These are phyloP conservation scores for Heliconius hermathena DNA, from an alignment of 1,140 invertebrate species.

Conservation along the genomic window DNA sequence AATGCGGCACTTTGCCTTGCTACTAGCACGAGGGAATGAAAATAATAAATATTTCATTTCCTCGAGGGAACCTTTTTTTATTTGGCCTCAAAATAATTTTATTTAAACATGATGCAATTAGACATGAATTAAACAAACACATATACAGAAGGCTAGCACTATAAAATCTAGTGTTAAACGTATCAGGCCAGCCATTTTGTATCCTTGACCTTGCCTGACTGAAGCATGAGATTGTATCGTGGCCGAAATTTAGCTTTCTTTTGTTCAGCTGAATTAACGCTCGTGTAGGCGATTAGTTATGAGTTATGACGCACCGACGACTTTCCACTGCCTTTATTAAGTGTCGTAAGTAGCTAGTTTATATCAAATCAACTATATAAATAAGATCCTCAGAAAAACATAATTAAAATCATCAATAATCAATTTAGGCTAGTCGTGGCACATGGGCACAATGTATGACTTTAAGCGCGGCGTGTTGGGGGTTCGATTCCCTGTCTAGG, in stretches of 20 bases:
- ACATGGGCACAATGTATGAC: too few relatives aligned
- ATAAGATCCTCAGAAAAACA: background rate
- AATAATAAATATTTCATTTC: too few relatives aligned
- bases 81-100: too few relatives aligned
- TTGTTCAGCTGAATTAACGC: slow-evolving; percentile 27
- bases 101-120: too few relatives aligned
- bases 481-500: too few relatives aligned
- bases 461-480: too few relatives aligned
- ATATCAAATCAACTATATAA: background rate
- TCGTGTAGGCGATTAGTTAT: slow-evolving; percentile 20
- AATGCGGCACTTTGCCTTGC: too few relatives aligned
- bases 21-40: too few relatives aligned
- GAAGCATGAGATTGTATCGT: slow-evolving; percentile 40
- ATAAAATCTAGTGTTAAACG: background rate
- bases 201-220: slow-evolving; percentile 44
- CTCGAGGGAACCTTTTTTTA: too few relatives aligned
- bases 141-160: background rate
- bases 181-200: slow-evolving; percentile 48
- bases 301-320: background rate
- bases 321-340: background rate
- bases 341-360: background rate
- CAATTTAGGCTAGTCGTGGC: too few relatives aligned
- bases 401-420: background rate
- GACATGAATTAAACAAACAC: background rate
- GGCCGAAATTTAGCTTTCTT: slow-evolving; percentile 38